Conservation (phyloP, 2,888 invertebrate genomes). For the Caenorhabditis auriculariae region DNA sequence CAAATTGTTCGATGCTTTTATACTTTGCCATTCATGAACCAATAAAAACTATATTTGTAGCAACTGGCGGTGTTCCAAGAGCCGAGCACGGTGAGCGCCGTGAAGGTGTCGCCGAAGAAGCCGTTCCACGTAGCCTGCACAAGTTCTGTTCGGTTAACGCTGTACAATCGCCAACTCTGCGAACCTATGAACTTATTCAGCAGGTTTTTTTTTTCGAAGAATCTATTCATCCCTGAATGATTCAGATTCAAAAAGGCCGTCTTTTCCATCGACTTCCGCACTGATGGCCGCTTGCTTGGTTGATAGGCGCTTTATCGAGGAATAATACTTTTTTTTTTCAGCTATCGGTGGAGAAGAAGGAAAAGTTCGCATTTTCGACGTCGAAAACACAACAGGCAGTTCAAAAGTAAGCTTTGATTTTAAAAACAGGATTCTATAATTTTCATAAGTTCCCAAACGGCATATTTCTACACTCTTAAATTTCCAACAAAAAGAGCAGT, state of each 20-base stretch:
- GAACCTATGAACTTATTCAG: constrained; percentile 56
- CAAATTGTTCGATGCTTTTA: neutral
- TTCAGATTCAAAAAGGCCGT: constrained; percentile 64
- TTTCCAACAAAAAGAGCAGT: too few relatives aligned
- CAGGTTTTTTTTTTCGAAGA: constrained; percentile 3
- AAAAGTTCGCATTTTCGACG: constrained; percentile 83
- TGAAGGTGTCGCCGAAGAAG: constrained; percentile 85
- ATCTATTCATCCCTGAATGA: neutral
- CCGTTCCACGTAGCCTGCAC: constrained; percentile 90
- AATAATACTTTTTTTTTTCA: constrained; percentile 7
- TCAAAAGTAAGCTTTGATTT: constrained; percentile 69
- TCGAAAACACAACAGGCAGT: constrained; percentile 67
- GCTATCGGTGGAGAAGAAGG: constrained; percentile 87
- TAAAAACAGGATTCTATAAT: constrained; percentile 73
- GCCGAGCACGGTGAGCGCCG: constrained; percentile 85
- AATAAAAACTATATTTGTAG: constrained; percentile 17
- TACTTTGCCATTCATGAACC: too few relatives aligned
- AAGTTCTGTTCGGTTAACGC: constrained; percentile 71
- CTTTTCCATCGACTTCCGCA: constrained; percentile 65
- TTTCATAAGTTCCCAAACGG: constrained; percentile 80
- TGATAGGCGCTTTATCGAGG: neutral
- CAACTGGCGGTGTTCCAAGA: constrained; percentile 72
- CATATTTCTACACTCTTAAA: constrained; percentile 60
- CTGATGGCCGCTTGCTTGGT: constrained; percentile 65
- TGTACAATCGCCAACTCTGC: constrained; percentile 49